A percentile compares a stretch with the other conserved stretches of the same genome.
Evolutionary conservation across 2,888 invertebrate species (phyloP).

Genomic region (Hipparchia semele): DNA sequence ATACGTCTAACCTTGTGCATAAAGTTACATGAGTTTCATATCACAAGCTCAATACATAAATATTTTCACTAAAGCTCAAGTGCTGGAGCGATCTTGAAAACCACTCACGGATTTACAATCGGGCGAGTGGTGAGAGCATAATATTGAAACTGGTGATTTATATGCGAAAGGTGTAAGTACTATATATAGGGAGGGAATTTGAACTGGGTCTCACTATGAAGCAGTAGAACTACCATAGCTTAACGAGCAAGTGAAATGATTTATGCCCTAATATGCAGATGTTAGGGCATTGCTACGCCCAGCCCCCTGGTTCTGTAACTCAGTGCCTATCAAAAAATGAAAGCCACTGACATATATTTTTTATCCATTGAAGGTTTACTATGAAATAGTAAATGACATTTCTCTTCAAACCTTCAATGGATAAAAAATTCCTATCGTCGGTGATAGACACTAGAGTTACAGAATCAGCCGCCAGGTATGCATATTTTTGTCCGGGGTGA

Average conservation of each 20-base stretch:
- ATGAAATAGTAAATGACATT: no score
- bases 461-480: background rate
- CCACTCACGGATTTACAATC: constrained; percentile 31
- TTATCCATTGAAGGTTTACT: no score
- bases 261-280: background rate
- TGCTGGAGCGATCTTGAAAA: constrained; percentile 23
- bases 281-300: background rate
- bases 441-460: no score
- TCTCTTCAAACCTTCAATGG: no score
- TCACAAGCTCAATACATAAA: constrained; percentile 3
- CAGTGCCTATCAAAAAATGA: no score
- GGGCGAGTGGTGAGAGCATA: constrained; percentile 27
- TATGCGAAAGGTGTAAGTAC: constrained; percentile 28
- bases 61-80: constrained; percentile 24
- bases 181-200: background rate
- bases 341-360: no score
- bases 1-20: constrained; percentile 6
- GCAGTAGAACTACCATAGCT: background rate
- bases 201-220: constrained; percentile 7
- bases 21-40: constrained; percentile 20
- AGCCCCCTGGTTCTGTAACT: no score
- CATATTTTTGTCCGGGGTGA: no score
- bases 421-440: no score
- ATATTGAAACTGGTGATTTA: constrained; percentile 32
- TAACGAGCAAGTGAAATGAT: background rate